Evolutionary conservation across 92 coral and sea anemone genomes (phyloP).

Genomic region (Siderastrea siderea): DNA sequence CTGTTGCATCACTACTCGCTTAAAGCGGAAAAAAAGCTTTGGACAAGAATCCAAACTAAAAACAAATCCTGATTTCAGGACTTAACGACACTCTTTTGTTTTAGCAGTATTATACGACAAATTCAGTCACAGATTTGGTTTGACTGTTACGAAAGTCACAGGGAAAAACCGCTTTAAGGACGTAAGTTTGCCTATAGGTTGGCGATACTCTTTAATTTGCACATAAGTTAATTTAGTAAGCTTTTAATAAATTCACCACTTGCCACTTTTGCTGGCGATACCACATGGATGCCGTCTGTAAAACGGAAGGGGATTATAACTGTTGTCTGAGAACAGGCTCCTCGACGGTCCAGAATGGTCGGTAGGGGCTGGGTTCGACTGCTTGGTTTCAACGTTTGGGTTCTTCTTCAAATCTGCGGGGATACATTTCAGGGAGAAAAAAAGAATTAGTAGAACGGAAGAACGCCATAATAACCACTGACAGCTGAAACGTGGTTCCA

Average conservation of each 20-base stretch:
- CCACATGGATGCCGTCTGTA: constrained; percentile 67
- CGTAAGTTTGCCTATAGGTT: background rate
- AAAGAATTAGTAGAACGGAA: no score
- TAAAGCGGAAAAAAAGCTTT: no score
- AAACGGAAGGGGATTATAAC: constrained; percentile 75
- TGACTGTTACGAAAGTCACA: background rate
- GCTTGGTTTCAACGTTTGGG: constrained; percentile 43
- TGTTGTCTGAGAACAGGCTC: constrained; percentile 27
- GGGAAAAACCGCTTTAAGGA: background rate
- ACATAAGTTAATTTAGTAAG: background rate
- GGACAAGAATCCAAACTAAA: background rate
- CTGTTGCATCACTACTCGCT: no score
- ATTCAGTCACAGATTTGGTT: background rate
- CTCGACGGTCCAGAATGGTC: constrained; percentile 23
- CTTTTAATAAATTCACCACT: constrained; percentile 68
- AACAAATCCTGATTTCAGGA: background rate
- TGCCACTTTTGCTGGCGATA: constrained; percentile 88
- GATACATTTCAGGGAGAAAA: background rate
- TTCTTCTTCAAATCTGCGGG: constrained; percentile 64
- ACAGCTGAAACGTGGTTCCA: no score
- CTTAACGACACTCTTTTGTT: background rate
- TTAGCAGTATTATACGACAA: background rate
- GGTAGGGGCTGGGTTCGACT: constrained; percentile 15
- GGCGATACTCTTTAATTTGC: background rate
- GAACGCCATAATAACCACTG: no score